phyloP scores from a whole-genome alignment of 2,113 vertebrate species.

The Aspiorhynchus laticeps region DNA sequence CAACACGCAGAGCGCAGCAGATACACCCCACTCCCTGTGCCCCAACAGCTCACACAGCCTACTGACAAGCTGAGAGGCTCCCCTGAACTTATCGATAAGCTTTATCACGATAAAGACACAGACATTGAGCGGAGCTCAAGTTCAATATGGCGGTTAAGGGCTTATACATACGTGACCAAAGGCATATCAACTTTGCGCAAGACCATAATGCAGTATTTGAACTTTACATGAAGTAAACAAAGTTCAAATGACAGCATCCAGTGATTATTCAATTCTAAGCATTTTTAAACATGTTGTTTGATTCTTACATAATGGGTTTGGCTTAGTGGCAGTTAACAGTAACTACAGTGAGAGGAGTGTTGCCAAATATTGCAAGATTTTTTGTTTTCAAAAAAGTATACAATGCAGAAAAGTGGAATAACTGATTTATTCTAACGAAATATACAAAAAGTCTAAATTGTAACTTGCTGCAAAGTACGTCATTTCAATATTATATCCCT shows the following conservation, averaged over 20 bases:
- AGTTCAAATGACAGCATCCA: background rate
- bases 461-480: background rate
- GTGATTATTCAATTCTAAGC: background rate
- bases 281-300: background rate
- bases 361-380: background rate
- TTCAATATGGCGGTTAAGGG: constrained; percentile 38
- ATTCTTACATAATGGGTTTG: constrained; percentile 73
- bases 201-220: background rate
- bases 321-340: constrained; percentile 59
- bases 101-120: background rate
- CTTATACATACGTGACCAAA: background rate
- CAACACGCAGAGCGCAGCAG: constrained; percentile 46
- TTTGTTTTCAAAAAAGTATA: background rate
- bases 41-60: background rate
- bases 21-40: background rate
- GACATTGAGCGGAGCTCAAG: constrained; percentile 6
- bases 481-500: background rate
- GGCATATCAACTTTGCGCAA: background rate
- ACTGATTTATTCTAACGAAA: background rate
- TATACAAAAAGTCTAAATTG: background rate
- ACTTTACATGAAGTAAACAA: background rate
- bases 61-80: background rate
- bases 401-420: background rate
- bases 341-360: constrained; percentile 44
- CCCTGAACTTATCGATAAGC: background rate